Conservation (phyloP, 2,797 vertebrate species). For the Micropoecilia bifurca region DNA sequence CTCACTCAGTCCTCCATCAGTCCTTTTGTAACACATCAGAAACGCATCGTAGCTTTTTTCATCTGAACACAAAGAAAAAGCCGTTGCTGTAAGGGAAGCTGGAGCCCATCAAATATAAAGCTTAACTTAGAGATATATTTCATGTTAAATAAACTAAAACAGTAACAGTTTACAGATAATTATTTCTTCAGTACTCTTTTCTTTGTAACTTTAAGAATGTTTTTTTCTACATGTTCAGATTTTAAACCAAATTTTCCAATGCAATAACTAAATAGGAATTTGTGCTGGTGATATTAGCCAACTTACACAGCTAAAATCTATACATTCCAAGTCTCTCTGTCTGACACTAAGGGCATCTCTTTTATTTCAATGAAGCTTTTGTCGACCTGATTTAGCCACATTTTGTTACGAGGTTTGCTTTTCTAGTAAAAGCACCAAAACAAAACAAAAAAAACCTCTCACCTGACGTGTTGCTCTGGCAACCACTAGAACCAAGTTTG, state of each 20-base stretch:
- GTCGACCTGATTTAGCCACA: neutral
- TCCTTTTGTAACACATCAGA: slow-evolving; percentile 65
- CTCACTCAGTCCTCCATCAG: slow-evolving; percentile 44
- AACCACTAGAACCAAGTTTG: slow-evolving; percentile 36
- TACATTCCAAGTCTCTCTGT: neutral
- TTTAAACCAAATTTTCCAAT: neutral
- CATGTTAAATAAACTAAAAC: neutral
- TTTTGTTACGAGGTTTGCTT: neutral
- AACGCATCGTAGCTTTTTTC: slow-evolving; percentile 73
- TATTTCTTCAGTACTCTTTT: neutral
- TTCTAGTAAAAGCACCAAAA: neutral
- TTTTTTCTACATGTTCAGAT: neutral
- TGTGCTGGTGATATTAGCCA: neutral
- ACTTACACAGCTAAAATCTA: neutral
- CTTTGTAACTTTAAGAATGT: neutral
- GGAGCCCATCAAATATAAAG: neutral
- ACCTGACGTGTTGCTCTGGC: slow-evolving; percentile 51
- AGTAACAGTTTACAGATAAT: too few species aligned
- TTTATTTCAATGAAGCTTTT: neutral
- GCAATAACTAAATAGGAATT: neutral
- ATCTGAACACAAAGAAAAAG: slow-evolving; percentile 65
- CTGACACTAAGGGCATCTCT: neutral
- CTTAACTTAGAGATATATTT: neutral
- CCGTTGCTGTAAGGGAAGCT: neutral
- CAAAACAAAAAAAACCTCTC: neutral